Percentiles rank a stretch among this genome's conserved stretches.
These are phyloP conservation scores for Drosophila sproati DNA, from an alignment of 1,140 invertebrate species.

Conservation along the genomic window DNA sequence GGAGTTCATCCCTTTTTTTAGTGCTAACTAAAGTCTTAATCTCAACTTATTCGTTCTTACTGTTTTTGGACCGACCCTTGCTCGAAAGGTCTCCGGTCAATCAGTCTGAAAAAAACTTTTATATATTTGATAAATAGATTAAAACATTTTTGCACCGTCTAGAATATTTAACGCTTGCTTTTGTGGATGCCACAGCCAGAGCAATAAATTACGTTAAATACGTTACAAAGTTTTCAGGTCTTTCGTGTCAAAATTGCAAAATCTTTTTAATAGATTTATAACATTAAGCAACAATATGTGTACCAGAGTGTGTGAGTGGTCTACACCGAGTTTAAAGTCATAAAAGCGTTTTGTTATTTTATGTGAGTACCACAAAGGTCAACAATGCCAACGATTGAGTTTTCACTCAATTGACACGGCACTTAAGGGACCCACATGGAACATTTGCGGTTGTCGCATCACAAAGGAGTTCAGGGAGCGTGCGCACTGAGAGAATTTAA, in stretches of 20 bases:
- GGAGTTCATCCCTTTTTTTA: too few species aligned
- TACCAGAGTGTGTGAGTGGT: background rate
- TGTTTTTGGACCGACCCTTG: background rate
- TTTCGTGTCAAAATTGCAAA: background rate
- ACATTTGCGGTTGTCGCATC: slow-evolving; percentile 12
- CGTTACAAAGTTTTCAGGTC: background rate
- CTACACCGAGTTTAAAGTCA: background rate
- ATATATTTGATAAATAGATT: too few species aligned
- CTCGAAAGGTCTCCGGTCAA: background rate
- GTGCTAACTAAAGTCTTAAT: too few species aligned
- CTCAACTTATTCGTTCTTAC: too few species aligned
- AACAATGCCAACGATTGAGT: background rate
- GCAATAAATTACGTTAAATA: background rate
- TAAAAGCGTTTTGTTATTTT: slow-evolving; percentile 8
- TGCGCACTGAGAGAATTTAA: slow-evolving; percentile 19
- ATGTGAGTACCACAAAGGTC: slow-evolving; percentile 6
- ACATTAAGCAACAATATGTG: slow-evolving; percentile 6
- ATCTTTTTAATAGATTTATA: slow-evolving; percentile 14
- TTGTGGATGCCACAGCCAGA: background rate
- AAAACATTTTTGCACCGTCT: background rate
- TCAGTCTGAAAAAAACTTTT: background rate
- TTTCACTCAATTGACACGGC: slow-evolving; percentile 30
- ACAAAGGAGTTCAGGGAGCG: slow-evolving; percentile 10
- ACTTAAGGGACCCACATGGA: slow-evolving; percentile 6
- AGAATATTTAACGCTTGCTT: background rate